These are phyloP conservation scores for Amphiura filiformis DNA, from an alignment of 35 echinoderm and acorn worm species.

Conservation along the genomic window DNA sequence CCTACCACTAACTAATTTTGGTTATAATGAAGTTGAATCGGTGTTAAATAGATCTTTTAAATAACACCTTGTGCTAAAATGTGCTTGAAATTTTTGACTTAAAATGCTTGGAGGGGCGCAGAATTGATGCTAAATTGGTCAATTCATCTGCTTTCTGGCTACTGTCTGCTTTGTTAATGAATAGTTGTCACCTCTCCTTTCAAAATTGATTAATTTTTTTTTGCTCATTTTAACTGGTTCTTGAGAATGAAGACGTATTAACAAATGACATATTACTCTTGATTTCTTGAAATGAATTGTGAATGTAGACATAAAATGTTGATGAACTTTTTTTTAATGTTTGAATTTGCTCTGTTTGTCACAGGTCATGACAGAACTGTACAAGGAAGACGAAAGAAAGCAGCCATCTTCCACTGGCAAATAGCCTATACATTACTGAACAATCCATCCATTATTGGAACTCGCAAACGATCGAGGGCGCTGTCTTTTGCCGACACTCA, in stretches of 20 bases:
- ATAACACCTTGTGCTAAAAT: too few relatives aligned
- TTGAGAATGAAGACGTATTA: neutral
- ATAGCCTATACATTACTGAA: conserved; percentile 25
- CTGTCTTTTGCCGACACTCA: neutral
- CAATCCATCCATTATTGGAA: conserved; percentile 16
- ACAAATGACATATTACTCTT: neutral
- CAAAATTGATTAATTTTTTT: neutral
- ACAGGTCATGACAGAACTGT: neutral
- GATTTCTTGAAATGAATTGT: neutral
- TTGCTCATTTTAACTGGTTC: neutral
- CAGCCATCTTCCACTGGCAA: conserved; percentile 21
- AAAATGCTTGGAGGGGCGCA: too few relatives aligned
- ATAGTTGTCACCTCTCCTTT: neutral
- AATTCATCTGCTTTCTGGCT: too few relatives aligned
- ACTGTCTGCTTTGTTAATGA: too few relatives aligned
- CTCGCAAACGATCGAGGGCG: neutral
- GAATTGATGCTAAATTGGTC: too few relatives aligned
- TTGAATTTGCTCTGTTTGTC: neutral
- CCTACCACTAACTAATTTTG: too few relatives aligned
- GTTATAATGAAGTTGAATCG: too few relatives aligned
- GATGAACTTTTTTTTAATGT: neutral
- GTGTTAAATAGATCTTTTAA: too few relatives aligned
- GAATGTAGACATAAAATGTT: neutral
- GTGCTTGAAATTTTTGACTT: too few relatives aligned
- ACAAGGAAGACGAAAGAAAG: neutral